Evolutionary conservation across 2,888 invertebrate species (phyloP), one percentile per base, ranked within the genome.

Genomic region (Acleris holmiana): DNA sequence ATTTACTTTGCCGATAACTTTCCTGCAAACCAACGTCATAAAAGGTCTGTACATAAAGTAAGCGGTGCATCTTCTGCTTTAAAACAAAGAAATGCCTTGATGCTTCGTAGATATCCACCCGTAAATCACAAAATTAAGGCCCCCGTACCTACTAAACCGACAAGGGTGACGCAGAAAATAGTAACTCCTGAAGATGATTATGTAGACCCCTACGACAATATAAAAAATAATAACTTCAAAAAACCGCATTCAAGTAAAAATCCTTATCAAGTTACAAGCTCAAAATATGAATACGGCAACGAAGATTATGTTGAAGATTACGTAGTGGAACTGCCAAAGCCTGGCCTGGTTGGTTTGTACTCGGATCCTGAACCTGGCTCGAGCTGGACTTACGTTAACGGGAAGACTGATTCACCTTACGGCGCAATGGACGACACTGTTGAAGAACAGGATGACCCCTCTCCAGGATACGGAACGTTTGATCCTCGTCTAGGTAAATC

Each of bases 141-240:
- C 15, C 66, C 74, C 18, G 69, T 73, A 35, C 69, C 73, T 17
- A 71, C 76, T 18, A 40, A 50, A 17, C 55, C 77, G 69, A 69
- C 68, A 3, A 73, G 71, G 63, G 29, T 68, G 25, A 70, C 68
- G 19, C 73, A 74, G 35, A 79, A 75, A 71, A 82, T 87, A 54
- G 80, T 82, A 3, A 80, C 81, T 41, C 73, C 79, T 17, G 82
- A 83, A 50, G 78, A 86, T 19, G 84, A 83, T 55, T 74, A 88
- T 29, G 74, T 77, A 41, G 91, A 92, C 70, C 91, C 91, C 1
- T 92, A 91, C 68, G 88, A 83, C 82, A 92, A 92, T 73, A 80
- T 91, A 10, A 91, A 89, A 76, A 86, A 80, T 68, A 67, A 73
- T 4, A 84, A 84, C 61, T 76, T 80, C 19, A 76, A 79, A 60